Base-by-base conservation (phyloP, 1,140 invertebrate species). In the Zaprionus nigranus region DNA sequence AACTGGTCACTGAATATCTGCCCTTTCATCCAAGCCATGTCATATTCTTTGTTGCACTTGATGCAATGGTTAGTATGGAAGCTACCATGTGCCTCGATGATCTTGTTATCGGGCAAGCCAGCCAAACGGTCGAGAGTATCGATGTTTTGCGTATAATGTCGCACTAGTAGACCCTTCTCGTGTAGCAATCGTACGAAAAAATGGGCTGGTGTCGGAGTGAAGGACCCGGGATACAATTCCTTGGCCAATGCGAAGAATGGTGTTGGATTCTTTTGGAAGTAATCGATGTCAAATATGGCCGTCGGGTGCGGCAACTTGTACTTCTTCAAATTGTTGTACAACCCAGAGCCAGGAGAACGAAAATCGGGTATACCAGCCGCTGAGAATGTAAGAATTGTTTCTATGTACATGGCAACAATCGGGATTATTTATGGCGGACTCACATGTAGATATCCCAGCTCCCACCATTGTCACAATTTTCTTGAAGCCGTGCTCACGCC, bases 311-410 rank as follows among this genome's bases (percentile, higher is more conserved):
- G 97, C 51, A 99, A 94, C 82, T 98, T 96, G 91, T 98, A 99
- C 92, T 99, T 98, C 73, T 96, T 94, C 36, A 99, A 94, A 93
- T 99, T 99, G 91, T 97, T 95, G 93, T 99, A 99, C 1, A 99
- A 93, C 4, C 98, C 98, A 75, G 96, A 97, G 30, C 96, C 96
- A 6, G 98, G 98, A 34, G 97, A 98, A 17, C 98, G 95, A 93
- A 97, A 98, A 93, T 99, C 98, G 46, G 98, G 98, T 90, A 99
- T 99, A 68, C 98, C 98, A 73, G 98, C 97, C 93, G 97, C 97
- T 97, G 93, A 77, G 94, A 94, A 43, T 26, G 20, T 54, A 12
- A 34, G 34, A 13, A 0, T 4, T n/a, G n/a, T 57, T 22, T n/a
- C n/a, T n/a, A n/a, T n/a, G 28, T 67, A 46, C 20, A 24, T 22